Base-by-base conservation (phyloP, 2,888 invertebrate species). In the Drosophila mimetica region DNA sequence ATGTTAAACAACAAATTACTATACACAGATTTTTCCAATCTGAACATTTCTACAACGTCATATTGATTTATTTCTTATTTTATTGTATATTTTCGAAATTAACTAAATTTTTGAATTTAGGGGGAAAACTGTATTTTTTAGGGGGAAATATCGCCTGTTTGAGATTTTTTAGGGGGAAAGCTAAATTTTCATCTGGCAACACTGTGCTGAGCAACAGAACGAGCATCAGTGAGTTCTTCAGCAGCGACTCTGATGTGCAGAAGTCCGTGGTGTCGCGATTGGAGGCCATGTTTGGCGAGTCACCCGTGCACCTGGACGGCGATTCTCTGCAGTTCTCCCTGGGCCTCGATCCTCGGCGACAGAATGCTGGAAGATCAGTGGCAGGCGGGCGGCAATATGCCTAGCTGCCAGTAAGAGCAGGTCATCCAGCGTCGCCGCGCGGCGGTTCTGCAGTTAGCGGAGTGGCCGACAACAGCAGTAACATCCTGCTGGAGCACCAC, bases 281-380 rank as follows among this genome's bases (percentile, higher is more conserved):
- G 36, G 92, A 92, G 63, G 91, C 92, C 9, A 92, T 92, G 91
- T 92, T 92, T 46, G 91, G 91, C 0, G 92, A 91, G 73, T 91
- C 91, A 0, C 92, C 92, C 0, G 91, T 91, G 9, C 89, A 90
- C 53, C 75, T 90, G 53, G 88, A 84, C 51, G 92, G 91, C 89
- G 91, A 93, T 79, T 90, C 92, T 46, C 61, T 92, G 50, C 90
- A 91, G 48, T 92, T 92, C 61, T 91, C 92, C 6, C 86, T 92
- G 80, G 91, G 91, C 11, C n/a, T 91, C 92, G 2, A 90, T 92
- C 44, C 74, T 92, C 13, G 90, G 91, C 34, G 91, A 92, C 60
- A 90, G 90, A 58, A 90, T 91, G 32, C 76, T 91, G 16, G 90
- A 91, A 41, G 89, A 91, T 66, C 88, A 90, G 48, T 89, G 90